Base-by-base conservation (phyloP, 2,797 vertebrate genomes). In the Sebastes steindachneri region DNA sequence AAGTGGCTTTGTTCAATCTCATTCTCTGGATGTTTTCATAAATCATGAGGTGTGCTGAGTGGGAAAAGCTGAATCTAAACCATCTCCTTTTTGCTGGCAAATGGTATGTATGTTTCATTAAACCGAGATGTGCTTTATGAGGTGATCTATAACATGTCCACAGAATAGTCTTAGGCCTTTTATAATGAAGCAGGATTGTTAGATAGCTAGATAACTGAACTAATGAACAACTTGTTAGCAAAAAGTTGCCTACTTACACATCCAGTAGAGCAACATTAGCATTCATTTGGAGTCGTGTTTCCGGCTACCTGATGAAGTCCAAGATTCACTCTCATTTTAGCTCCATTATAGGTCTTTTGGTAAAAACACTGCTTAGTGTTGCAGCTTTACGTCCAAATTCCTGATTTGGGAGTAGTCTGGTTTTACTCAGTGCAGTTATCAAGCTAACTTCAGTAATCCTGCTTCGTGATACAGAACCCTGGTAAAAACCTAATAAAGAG, bases 391-490 rank as follows among this genome's bases (percentile, higher is more conserved):
- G 2, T 19, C 29, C 26, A 58, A 0, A 4, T 73, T 59, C 31
- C 35, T 60, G 31, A 41, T 77, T 21, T 67, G 11, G 53, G 17
- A 60, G 2, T 9, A 9, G 23, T 53, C 8, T 15, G 12, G 9
- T 68, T 71, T 31, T 31, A 77, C 17, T 37, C 19, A 21, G 66
- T 23, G 33, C 53, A 57, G 31, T 75, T 54, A 73, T 58, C 53
- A 37, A 72, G 60, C 54, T 64, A 62, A 62, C 25, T 9, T 68
- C n/a, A 48, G 7, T 68, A 53, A 79, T 58, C 73, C 73, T 79
- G 76, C 74, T 71, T 71, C 28, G 29, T 60, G 58, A 78, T 45
- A 70, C 62, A 71, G 26, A 78, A 57, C 55, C 29, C 59, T 62
- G 53, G 23, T 57, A 2, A 23, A 23, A 17, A 55, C 26, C 58